Conservation (phyloP, 1,140 invertebrate genomes). For the Drosophila dunni region DNA sequence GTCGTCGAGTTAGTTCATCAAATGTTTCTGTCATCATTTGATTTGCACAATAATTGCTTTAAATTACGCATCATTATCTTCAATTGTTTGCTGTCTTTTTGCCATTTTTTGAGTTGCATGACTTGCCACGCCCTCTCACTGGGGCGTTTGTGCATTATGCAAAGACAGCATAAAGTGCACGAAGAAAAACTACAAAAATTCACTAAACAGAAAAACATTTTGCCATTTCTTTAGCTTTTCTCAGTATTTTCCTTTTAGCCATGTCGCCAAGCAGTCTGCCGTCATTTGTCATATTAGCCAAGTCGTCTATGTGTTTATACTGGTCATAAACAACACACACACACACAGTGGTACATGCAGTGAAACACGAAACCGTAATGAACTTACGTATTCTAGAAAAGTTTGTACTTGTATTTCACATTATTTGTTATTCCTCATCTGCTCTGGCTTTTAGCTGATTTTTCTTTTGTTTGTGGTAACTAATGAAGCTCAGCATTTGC, state of each 20-base stretch:
- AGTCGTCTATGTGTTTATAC: conserved; percentile 24
- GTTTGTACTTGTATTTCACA: conserved; percentile 13
- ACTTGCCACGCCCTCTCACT: conserved; percentile 5
- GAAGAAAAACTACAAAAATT: conserved; percentile 18
- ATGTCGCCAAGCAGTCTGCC: conserved; percentile 50
- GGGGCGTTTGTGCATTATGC: conserved; percentile 51
- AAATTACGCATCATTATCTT: conserved; percentile 26
- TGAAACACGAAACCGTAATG: conserved; percentile 72
- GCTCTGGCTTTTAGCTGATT: conserved; percentile 10
- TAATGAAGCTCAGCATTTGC: conserved; percentile 66
- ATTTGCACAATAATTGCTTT: conserved; percentile 34
- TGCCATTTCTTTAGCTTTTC: conserved; percentile 19
- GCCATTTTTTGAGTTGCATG: conserved; percentile 47
- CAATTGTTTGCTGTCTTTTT: conserved; percentile 10
- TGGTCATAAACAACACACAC: conserved; percentile 6
- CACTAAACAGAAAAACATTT: conserved; percentile 34
- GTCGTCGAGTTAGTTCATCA: not conserved
- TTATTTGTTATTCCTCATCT: conserved; percentile 1
- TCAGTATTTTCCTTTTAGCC: conserved; percentile 28
- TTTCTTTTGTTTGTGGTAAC: conserved; percentile 46
- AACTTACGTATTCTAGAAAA: conserved; percentile 58
- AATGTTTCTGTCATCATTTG: not conserved
- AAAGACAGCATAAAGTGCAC: conserved; percentile 29
- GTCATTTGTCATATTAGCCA: conserved; percentile 37
- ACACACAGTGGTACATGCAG: conserved; percentile 8